phyloP scores from a whole-genome alignment of 2,797 vertebrate species.

The Clarias platycephalus region DNA sequence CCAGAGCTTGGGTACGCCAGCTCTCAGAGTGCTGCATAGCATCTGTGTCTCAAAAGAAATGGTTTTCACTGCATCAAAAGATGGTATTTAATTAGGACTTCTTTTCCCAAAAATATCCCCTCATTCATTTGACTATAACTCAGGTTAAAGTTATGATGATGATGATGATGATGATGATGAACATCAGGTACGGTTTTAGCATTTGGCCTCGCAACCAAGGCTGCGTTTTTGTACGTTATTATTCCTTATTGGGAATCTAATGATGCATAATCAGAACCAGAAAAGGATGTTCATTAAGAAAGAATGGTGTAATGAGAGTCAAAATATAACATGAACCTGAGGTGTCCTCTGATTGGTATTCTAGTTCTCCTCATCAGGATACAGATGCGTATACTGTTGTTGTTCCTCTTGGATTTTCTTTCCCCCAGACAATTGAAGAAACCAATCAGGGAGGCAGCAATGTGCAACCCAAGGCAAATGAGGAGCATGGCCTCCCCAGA shows the following conservation, averaged over 20 bases:
- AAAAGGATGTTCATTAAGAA: constrained; percentile 2
- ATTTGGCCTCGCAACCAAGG: constrained; percentile 3
- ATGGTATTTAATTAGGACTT: constrained; percentile 32
- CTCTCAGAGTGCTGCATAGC: constrained; percentile 40
- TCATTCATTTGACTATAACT: neutral
- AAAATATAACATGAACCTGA: neutral
- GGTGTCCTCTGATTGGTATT: neutral
- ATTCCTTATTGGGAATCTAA: neutral
- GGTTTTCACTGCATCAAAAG: constrained; percentile 18
- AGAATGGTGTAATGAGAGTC: neutral
- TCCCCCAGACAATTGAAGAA: constrained; percentile 39
- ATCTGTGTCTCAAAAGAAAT: constrained; percentile 31
- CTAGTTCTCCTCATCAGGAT: constrained; percentile 26
- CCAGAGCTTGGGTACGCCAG: constrained; percentile 31
- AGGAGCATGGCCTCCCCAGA: constrained; percentile 50
- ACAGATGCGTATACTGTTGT: constrained; percentile 44
- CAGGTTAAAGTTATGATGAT: neutral
- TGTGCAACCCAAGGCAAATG: constrained; percentile 45
- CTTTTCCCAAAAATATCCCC: neutral
- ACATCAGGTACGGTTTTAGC: neutral
- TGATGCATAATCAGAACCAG: neutral
- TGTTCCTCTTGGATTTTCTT: constrained; percentile 35
- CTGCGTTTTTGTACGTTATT: neutral
- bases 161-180: neutral
- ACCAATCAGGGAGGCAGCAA: constrained; percentile 37